Evolutionary conservation across 2,888 invertebrate genomes (phyloP), one percentile per base, ranked within the genome.

Genomic region (Alsophila aescularia): DNA sequence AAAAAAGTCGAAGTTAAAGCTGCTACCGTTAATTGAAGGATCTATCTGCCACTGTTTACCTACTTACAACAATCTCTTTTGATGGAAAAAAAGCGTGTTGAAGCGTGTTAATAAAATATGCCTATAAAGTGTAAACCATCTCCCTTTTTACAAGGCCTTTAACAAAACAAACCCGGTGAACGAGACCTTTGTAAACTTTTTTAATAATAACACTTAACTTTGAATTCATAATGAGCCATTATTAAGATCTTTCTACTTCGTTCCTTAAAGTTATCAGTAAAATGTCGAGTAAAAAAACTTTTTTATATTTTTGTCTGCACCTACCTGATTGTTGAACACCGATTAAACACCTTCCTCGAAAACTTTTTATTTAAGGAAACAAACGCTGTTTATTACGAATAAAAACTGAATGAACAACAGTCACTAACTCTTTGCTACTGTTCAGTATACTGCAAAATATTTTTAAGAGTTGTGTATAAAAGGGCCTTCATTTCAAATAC

Each of bases 211-310:
- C 52, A 52, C 52, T 44, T 44, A 24, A 7, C 21, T 21, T 37
- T 32, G 39, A 52, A 52, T 44, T 52, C 15, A 12, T 52, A 24
- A 52, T 16, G 43, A 52, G 16, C 43, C 32, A 44, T 52, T 43
- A 43, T 9, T 18, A 44, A 44, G 21, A 52, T 51, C 14, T 24
- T 52, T 32, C 5, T 12, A 10, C 32, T 15, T 21, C 18, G 31
- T 14, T 14, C 24, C 15, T 24, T 29, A 35, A 42, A 35, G 27
- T n/a, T 8, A 29, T 36, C 36, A 12, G 43, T 16, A 10, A 21
- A 41, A 41, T 35, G 40, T 10, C 3, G 10, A 31, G 32, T 36
- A 47, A 16, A 16, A 16, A 34, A 21, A 41, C 15, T 40, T 35
- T 40, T 48, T 32, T 40, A 34, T n/a, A n/a, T 21, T 34, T 12